Evolutionary conservation across 2,888 invertebrate species (phyloP), one percentile per base, ranked within the genome.

Genomic region (Rhaphigaster nebulosa): DNA sequence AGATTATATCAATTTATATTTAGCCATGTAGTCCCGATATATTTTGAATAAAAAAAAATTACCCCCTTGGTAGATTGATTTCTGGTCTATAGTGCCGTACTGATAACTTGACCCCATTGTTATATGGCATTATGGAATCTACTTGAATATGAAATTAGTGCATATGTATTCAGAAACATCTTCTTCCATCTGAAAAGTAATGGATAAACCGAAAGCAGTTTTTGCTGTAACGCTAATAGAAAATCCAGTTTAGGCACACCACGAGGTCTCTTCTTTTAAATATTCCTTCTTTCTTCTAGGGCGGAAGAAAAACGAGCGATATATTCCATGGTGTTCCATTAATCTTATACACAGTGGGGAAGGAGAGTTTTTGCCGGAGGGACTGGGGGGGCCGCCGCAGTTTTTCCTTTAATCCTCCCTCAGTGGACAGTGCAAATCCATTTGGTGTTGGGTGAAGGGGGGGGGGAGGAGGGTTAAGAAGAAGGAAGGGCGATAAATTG

Each of bases 391-490:
- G 54, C 23, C 34, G 54, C 26, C 54, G 29, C 87, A 88, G 87
- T 88, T 88, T 88, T 88, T 88, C 52, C 87, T 88, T 88, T 88
- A 88, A 88, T 88, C 87, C 87, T 20, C 87, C 87, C 87, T 13
- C 54, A 88, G 87, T 88, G 87, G 87, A 88, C 87, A 88, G 87
- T 88, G 87, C 87, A 88, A 88, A 88, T 88, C 87, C 87, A 88
- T 88, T 88, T 88, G 87, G 87, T n/a, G 56, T 29, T 26, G 56
- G 54, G 29, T n/a, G n/a, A n/a, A n/a, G n/a, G 20, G 34, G 34
- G 29, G 50, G 45, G 23, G 6, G 52, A 4, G n/a, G 12, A 15
- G n/a, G 50, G 26, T 10, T 34, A 54, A 54, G 87, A 54, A 76
- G 41, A 76, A 76, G 76, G 76, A 76, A 38, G 76, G 76, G 76